Conservation (phyloP, 2,888 invertebrate genomes). For the Incurvaria masculella region DNA sequence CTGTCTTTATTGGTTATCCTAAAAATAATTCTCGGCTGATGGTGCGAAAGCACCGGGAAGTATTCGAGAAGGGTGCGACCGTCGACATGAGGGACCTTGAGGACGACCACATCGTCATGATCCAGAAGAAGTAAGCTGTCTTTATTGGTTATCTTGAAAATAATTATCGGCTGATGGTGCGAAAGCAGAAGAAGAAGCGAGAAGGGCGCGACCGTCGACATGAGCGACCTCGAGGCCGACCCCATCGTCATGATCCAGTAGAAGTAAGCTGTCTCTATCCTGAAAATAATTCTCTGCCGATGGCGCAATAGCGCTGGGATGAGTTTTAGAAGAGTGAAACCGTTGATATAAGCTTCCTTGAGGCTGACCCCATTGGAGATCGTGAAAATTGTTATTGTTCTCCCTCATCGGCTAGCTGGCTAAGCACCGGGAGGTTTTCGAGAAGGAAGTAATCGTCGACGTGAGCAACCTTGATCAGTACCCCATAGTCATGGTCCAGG, state of each 20-base stretch:
- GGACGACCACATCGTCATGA: no score
- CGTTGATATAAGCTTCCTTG: no score
- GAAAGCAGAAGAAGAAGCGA: constrained; percentile 20
- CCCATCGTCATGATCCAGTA: no score
- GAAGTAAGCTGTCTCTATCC: constrained; percentile 65
- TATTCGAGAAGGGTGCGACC: background rate
- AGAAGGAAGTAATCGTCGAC: constrained; percentile 78
- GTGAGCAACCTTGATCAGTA: constrained; percentile 85
- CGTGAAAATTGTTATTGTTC: constrained; percentile 95
- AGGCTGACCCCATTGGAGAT: no score
- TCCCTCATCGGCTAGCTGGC: constrained; percentile 94
- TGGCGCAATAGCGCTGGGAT: constrained; percentile 49
- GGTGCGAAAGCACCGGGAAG: constrained; percentile 38
- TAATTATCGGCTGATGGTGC: constrained; percentile 54
- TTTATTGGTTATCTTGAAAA: constrained; percentile 10
- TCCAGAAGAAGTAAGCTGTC: no score
- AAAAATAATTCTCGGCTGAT: constrained; percentile 63
- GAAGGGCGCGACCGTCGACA: background rate
- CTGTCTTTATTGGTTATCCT: constrained; percentile 13
- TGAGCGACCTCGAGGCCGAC: no score
- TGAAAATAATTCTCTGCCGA: background rate
- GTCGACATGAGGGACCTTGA: no score
- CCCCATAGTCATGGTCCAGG: constrained; percentile 82
- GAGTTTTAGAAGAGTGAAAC: background rate
- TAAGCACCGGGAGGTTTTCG: constrained; percentile 88